Evolutionary conservation across 2,797 vertebrate genomes (phyloP).

Genomic region (Semotilus atromaculatus): DNA sequence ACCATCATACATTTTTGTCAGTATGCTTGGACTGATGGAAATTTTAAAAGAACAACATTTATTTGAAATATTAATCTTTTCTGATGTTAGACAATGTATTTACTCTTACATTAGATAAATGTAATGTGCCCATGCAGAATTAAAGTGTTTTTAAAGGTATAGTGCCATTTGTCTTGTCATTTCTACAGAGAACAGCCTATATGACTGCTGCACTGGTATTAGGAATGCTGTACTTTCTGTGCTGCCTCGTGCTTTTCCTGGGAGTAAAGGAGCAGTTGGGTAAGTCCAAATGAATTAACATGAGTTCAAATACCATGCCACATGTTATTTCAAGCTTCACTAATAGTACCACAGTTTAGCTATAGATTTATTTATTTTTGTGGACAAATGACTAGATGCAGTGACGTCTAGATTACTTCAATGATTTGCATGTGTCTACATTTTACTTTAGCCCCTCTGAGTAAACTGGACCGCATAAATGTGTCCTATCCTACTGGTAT

Average conservation of each 20-base stretch:
- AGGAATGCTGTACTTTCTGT: slow-evolving; percentile 65
- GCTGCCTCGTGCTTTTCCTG: slow-evolving; percentile 66
- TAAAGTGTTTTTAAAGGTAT: neutral
- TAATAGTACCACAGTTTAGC: neutral
- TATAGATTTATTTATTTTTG: neutral
- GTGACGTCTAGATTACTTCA: neutral
- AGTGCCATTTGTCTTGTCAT: slow-evolving; percentile 20
- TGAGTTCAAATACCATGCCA: neutral
- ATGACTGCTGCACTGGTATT: slow-evolving; percentile 64
- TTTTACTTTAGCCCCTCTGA: slow-evolving; percentile 62
- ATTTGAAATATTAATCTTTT: neutral
- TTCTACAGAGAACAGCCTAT: slow-evolving; percentile 68
- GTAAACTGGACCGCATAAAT: slow-evolving; percentile 60
- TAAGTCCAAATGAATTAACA: slow-evolving; percentile 47
- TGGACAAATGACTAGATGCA: neutral
- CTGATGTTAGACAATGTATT: neutral
- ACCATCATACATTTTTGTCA: neutral
- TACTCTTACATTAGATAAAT: neutral
- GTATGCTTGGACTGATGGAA: neutral
- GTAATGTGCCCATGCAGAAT: no score
- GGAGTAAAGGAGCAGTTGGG: slow-evolving; percentile 72
- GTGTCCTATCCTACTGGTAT: slow-evolving; percentile 65
- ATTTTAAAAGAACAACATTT: neutral
- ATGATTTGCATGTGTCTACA: neutral
- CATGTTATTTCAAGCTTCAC: neutral